These are phyloP conservation scores for Dinomys branickii DNA, from an alignment of 2,113 vertebrate species.

Conservation along the genomic window DNA sequence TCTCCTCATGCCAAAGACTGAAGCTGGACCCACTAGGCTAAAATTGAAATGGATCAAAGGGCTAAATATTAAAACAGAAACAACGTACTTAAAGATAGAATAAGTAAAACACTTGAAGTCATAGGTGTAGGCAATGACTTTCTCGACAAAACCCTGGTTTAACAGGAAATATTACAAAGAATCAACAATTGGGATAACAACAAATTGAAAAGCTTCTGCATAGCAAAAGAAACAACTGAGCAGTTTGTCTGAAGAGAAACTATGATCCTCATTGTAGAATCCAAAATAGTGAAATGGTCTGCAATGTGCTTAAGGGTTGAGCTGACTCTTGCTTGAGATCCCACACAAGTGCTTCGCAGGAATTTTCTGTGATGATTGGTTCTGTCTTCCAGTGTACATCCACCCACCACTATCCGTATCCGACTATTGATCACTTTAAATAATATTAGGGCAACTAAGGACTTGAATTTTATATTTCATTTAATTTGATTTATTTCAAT, in stretches of 20 bases:
- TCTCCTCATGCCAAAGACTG: not conserved
- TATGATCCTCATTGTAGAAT: not conserved
- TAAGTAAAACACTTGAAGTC: not conserved
- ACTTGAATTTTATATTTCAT: not conserved
- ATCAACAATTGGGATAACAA: not conserved
- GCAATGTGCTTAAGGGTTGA: not conserved
- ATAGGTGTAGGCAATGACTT: not conserved
- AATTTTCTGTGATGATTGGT: not conserved
- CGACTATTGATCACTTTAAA: not conserved
- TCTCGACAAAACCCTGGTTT: no score
- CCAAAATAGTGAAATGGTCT: not conserved
- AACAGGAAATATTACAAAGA: not conserved
- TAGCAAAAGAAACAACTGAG: not conserved
- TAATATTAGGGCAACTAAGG: not conserved
- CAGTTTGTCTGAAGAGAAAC: not conserved
- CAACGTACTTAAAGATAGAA: not conserved
- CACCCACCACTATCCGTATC: not conserved
- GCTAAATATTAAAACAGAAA: not conserved
- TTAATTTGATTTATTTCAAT: not conserved
- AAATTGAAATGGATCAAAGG: not conserved
- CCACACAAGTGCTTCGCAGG: accelerated
- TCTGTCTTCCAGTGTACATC: not conserved
- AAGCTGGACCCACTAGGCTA: not conserved
- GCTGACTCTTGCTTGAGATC: not conserved
- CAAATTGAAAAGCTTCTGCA: not conserved